Percentiles rank a stretch among this genome's conserved stretches.
These are phyloP conservation scores for Nomada goodeniana DNA, from an alignment of 2,888 invertebrate species.

Conservation along the genomic window DNA sequence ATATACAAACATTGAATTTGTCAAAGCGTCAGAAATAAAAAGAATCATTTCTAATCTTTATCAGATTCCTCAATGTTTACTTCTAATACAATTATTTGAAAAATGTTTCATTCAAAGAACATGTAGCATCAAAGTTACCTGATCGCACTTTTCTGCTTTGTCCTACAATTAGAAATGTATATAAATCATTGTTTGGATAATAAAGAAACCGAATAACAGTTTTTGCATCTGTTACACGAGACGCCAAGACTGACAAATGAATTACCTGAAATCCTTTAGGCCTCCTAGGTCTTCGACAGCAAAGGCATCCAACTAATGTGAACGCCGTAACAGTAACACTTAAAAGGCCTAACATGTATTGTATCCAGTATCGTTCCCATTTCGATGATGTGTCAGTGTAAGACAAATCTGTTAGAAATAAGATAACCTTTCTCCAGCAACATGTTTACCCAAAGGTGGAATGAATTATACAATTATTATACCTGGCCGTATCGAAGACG, in stretches of 20 bases:
- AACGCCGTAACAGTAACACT: conserved; percentile 77
- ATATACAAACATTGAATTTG: too few relatives aligned
- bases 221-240: conserved; percentile 31
- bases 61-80: background rate
- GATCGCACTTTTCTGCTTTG: conserved; percentile 76
- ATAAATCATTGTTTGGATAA: conserved; percentile 62
- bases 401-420: conserved; percentile 53
- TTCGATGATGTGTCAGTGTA: conserved; percentile 60
- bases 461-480: conserved; percentile 29
- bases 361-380: conserved; percentile 78
- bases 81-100: conserved; percentile 7
- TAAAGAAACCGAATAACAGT: conserved; percentile 38
- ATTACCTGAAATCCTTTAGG: conserved; percentile 82
- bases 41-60: background rate
- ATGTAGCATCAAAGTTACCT: conserved; percentile 75
- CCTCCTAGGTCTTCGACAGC: conserved; percentile 79
- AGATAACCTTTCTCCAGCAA: conserved; percentile 32
- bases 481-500: conserved; percentile 69
- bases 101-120: conserved; percentile 15
- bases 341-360: conserved; percentile 76
- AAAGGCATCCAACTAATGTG: conserved; percentile 80
- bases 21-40: background rate
- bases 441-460: conserved; percentile 2
- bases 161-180: conserved; percentile 79
- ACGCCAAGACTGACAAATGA: background rate